Conservation (phyloP, 2,888 invertebrate genomes). For the Tinea trinotella region DNA sequence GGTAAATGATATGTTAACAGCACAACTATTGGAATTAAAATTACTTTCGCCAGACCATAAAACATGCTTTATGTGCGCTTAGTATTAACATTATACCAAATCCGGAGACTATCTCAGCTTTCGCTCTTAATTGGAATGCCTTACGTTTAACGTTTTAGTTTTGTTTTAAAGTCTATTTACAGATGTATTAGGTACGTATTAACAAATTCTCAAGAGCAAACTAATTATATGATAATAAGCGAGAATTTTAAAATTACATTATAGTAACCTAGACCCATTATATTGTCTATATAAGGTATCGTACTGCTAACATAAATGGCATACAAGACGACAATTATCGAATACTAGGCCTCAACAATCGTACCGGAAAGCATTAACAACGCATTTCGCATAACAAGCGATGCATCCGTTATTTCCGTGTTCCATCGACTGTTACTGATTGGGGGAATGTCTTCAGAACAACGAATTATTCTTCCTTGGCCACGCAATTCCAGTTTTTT, state of each 20-base stretch:
- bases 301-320: conserved; percentile 21
- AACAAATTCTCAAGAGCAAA: neutral
- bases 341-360: conserved; percentile 41
- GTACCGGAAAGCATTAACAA: conserved; percentile 48
- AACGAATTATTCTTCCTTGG: conserved; percentile 7
- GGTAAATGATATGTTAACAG: conserved; percentile 13
- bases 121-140: neutral
- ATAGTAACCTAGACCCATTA: conserved; percentile 12
- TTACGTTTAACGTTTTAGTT: neutral
- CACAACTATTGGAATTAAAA: conserved; percentile 12
- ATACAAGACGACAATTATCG: conserved; percentile 38
- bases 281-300: neutral
- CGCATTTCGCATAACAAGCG: conserved; percentile 17
- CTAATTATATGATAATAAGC: neutral
- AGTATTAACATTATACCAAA: neutral
- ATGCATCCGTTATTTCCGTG: conserved; percentile 53
- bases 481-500: neutral
- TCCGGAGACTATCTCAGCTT: neutral
- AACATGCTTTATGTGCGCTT: conserved; percentile 8
- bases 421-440: conserved; percentile 14
- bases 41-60: conserved; percentile 13
- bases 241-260: neutral
- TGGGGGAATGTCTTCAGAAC: conserved; percentile 11
- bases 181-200: neutral
- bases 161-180: neutral